Base-by-base conservation (phyloP, 2,888 invertebrate species). In the Lithosia quadra region DNA sequence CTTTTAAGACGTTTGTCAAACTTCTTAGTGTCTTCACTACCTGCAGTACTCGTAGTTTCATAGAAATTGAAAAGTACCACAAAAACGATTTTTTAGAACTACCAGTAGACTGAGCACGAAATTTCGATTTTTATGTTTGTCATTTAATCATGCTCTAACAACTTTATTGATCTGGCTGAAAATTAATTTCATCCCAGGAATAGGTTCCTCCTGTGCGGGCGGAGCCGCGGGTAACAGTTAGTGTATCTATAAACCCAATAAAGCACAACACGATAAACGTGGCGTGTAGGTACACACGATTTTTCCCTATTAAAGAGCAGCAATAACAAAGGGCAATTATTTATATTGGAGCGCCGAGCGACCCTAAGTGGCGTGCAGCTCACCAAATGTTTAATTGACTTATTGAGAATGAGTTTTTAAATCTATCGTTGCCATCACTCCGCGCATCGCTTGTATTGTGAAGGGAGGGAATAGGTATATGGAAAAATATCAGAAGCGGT, bases 301-400 rank as follows among this genome's bases (percentile, higher is more conserved):
- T 82, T 77, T 79, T 80, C 82, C 77, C 80, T 62, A 66, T 78
- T 78, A 82, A 91, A 90, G 89, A 89, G 89, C 90, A 85, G 71
- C 82, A 79, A 87, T 84, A 93, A 93, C 93, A 93, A 93, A 91
- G 90, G 88, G 88, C 92, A 91, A 94, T 94, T 90, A 93, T 90
- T 88, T 90, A 89, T 88, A 91, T 91, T 89, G 88, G 87, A 85
- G 88, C 87, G 89, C 81, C 91, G 43, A 43, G 85, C 87, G 88
- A 82, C 91, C 91, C 91, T 86, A 91, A 93, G 92, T 93, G 91
- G 92, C 93, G 92, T 91, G 92, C 91, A 85, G 83, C 84, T 84
- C 86, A 92, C 91, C 87, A 89, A 91, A 90, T 88, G 90, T 92
- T 94, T 94, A 94, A 94, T 95, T 95, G 94, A 95, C 95, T 94